A percentile compares a stretch with the other conserved stretches of the same genome.
Conservation (phyloP, 30 jellyfish, hydroid and myxozoan genomes). For the Chrysaora quinquecirrha region DNA sequence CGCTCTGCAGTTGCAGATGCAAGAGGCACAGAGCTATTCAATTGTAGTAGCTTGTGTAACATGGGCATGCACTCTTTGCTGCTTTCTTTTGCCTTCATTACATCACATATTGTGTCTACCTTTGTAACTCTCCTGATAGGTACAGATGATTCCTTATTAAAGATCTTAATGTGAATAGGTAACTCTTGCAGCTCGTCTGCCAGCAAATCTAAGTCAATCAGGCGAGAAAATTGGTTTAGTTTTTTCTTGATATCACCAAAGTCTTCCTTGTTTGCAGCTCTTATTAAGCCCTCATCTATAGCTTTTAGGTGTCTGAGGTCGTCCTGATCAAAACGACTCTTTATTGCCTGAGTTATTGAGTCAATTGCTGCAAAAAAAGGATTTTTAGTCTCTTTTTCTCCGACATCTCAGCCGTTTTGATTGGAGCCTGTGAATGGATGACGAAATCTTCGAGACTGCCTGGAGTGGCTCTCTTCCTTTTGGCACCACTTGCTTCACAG, state of each 20-base stretch:
- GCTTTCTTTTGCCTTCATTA: not conserved
- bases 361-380: not conserved
- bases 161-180: not conserved
- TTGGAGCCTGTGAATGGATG: not conserved
- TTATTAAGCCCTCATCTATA: not conserved
- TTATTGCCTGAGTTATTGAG: not conserved
- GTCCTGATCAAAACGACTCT: not conserved
- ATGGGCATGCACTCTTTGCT: not conserved
- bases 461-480: not conserved
- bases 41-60: not conserved
- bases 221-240: not conserved
- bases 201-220: not conserved
- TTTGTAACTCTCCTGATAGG: not conserved
- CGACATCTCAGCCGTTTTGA: not conserved
- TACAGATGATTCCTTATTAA: not conserved
- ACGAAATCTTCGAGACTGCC: not conserved
- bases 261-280: not conserved
- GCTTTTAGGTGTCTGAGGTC: not conserved
- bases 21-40: not conserved
- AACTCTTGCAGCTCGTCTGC: not conserved
- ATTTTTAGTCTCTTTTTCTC: not conserved
- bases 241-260: not conserved
- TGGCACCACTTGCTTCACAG: not conserved
- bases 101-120: not conserved
- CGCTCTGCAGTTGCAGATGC: conserved; percentile 9